Evolutionary conservation across 2,113 vertebrate genomes (phyloP), one percentile per base, ranked within the genome.

Genomic region (Grammomys dolichurus): DNA sequence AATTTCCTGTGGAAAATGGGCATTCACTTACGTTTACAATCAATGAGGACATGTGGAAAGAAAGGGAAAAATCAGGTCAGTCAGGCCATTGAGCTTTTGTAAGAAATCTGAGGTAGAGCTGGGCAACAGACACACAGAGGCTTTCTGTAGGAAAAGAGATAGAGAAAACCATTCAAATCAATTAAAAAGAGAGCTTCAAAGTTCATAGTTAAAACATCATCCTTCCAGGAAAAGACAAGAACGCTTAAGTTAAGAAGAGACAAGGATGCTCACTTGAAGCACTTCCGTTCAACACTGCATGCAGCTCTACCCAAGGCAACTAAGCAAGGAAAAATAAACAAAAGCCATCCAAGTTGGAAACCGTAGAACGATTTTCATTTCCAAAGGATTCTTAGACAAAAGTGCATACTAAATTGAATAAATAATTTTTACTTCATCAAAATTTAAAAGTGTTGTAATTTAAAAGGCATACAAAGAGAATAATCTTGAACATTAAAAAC

Each of bases 21-120:
- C 56, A 91, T 86, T 94, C 7, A 48, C 90, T 95, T 89, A 87
- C 89, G 24, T 82, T 76, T 89, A 94, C 65, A 22, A 93, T 81
- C 56, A 94, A 78, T 85, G 26, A 20, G 24, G 13, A 19, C 31
- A 87, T 58, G 11, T 58, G 56, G 63, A 58, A 11, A 90, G 24
- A 85, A n/a, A 16, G 58, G 1, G 82, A 40, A 91, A 93, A 80
- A 80, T 78, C 31, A 88, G 46, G 22, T 16, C 87, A n/a, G 65
- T 91, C 95, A 82, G 51, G 72, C 51, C 54, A 86, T 43, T 46
- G 3, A 77, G 72, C 28, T 70, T 87, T 85, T 92, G 56, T 81
- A 67, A 94, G 46, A 94, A 86, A 22, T 24, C 33, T 96, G 33
- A 14, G 51, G 63, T 95, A 7, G 0, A 95, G 16, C 54, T 93